phyloP scores from a whole-genome alignment of 2,113 vertebrate genomes.

The Gavia stellata region DNA sequence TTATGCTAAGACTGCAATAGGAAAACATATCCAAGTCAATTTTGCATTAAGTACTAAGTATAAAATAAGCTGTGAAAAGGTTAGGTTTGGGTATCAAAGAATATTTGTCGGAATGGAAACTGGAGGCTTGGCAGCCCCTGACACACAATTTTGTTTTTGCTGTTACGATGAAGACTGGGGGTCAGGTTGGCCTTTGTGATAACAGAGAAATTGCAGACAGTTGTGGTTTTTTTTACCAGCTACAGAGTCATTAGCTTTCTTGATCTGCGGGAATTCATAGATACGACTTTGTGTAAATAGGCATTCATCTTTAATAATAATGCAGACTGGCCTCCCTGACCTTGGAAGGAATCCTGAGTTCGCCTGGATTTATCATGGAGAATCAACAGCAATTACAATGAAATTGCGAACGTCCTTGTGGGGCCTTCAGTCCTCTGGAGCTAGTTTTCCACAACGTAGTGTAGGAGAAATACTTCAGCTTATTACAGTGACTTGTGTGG shows the following conservation, averaged over 20 bases:
- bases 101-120: neutral
- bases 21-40: neutral
- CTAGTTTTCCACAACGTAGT: neutral
- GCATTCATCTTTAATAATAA: neutral
- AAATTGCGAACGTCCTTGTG: neutral
- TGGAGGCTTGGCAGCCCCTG: neutral
- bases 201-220: neutral
- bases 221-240: accelerated
- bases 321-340: neutral
- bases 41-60: neutral
- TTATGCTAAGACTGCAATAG: neutral
- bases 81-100: neutral
- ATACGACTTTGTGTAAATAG: neutral
- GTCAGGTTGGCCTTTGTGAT: neutral
- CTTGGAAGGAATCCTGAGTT: neutral
- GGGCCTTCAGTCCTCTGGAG: neutral
- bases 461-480: neutral
- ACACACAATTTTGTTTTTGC: neutral
- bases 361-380: neutral
- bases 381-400: neutral
- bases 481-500: neutral
- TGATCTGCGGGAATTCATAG: neutral
- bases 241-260: neutral
- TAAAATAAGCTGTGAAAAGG: neutral
- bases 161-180: neutral